Evolutionary conservation across 2,113 vertebrate species (phyloP).

Genomic region (Anhinga rufa): DNA sequence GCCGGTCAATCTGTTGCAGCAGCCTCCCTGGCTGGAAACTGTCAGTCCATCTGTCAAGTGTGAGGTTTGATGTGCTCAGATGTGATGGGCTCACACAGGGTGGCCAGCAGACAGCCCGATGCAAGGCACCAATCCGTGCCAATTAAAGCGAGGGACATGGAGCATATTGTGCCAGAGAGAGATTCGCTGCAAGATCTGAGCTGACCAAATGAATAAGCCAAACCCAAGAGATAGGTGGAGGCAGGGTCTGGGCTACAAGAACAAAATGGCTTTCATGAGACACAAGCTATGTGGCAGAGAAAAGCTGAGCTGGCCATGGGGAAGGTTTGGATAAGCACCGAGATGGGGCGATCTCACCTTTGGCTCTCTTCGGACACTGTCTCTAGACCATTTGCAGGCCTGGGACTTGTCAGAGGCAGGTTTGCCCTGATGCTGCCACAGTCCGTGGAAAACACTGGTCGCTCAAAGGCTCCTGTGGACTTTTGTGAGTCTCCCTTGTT

Average conservation of each 20-base stretch:
- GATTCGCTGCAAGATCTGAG: not conserved
- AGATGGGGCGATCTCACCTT: not conserved
- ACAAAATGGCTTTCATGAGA: not conserved
- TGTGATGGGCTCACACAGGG: accelerated
- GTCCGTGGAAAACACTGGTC: not conserved
- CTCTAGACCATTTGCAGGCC: not conserved
- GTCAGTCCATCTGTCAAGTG: not conserved
- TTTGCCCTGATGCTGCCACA: not conserved
- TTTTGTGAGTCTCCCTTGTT: not conserved
- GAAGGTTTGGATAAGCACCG: not conserved
- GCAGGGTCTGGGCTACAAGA: not conserved
- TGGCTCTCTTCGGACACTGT: not conserved
- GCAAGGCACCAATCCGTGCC: not conserved
- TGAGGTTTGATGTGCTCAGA: not conserved
- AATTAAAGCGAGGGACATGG: not conserved
- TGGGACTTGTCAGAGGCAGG: not conserved
- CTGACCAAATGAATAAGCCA: not conserved
- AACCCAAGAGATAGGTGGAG: not conserved
- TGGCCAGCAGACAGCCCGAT: not conserved
- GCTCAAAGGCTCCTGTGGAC: not conserved
- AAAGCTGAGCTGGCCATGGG: not conserved
- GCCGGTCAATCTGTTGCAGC: not conserved
- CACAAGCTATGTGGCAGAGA: not conserved
- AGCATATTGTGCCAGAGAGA: not conserved
- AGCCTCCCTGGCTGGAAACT: not conserved